Percentiles rank a stretch among this genome's conserved stretches.
phyloP scores from a whole-genome alignment of 2,888 invertebrate genomes.

The Sclerodermus sp. region DNA sequence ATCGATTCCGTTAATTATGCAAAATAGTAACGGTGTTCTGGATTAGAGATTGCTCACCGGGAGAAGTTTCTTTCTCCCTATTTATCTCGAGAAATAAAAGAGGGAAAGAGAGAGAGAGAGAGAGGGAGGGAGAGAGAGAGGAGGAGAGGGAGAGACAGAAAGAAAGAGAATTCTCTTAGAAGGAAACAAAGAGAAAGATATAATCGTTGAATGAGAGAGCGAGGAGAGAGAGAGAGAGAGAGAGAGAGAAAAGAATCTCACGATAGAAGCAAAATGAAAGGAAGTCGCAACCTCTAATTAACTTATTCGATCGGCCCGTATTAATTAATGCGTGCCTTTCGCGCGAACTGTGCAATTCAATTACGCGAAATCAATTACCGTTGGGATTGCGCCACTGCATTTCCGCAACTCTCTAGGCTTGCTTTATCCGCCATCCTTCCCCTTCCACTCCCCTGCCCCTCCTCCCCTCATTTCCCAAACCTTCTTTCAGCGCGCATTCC shows the following conservation, averaged over 20 bases:
- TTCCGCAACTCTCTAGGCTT: not conserved
- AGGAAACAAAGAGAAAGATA: not conserved
- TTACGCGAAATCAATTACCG: conserved; percentile 16
- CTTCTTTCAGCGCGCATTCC: too few relatives aligned
- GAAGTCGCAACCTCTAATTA: conserved; percentile 28
- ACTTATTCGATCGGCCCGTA: conserved; percentile 24
- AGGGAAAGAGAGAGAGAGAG: too few relatives aligned
- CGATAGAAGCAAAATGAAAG: conserved; percentile 21
- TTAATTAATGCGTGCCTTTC: conserved; percentile 27
- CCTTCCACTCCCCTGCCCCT: not conserved
- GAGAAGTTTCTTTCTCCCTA: too few relatives aligned
- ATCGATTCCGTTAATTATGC: conserved; percentile 29
- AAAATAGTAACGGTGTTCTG: conserved; percentile 15
- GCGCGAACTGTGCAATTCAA: conserved; percentile 22
- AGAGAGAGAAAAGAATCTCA: conserved; percentile 6
- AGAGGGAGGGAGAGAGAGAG: too few relatives aligned
- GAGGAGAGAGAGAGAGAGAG: not conserved
- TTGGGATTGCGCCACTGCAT: conserved; percentile 1
- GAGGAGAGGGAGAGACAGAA: not conserved
- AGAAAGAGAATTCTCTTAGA: not conserved
- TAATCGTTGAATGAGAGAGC: not conserved
- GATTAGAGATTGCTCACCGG: too few relatives aligned
- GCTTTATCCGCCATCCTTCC: not conserved
- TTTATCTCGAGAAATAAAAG: too few relatives aligned
- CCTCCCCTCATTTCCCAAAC: conserved; percentile 1